phyloP scores from a whole-genome alignment of 1,140 invertebrate genomes.

The Penaeus chinensis region DNA sequence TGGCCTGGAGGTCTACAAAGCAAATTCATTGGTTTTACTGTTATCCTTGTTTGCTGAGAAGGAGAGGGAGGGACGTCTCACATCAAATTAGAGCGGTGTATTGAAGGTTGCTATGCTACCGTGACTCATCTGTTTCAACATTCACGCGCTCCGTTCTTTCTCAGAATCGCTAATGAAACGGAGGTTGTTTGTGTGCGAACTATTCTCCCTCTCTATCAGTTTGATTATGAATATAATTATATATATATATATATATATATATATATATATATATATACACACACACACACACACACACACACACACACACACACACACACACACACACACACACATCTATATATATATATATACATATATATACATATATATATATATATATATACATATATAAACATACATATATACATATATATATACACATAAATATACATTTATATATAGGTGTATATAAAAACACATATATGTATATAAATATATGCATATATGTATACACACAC shows the following conservation, averaged over 20 bases:
- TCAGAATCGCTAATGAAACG: background rate
- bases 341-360: background rate
- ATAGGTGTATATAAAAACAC: slow-evolving; percentile 23
- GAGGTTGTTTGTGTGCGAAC: background rate
- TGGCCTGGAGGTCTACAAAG: no score
- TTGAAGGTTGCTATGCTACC: no score
- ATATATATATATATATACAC: no score
- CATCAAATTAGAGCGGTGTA: no score
- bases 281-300: no score
- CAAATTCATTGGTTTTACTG: no score
- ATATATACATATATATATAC: slow-evolving; percentile 30
- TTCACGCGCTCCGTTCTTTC: background rate
- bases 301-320: no score
- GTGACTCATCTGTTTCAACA: no score
- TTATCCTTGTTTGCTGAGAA: no score
- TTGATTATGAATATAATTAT: background rate
- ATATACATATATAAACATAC: slow-evolving; percentile 20
- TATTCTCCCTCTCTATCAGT: background rate
- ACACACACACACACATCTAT: no score
- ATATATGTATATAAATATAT: slow-evolving; percentile 32
- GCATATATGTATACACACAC: background rate
- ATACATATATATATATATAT: background rate
- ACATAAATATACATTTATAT: slow-evolving; percentile 31
- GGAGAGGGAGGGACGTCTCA: no score
- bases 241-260: no score